A percentile compares a stretch with the other conserved stretches of the same genome.
These are phyloP conservation scores for Formica selysi DNA, from an alignment of 1,140 invertebrate genomes.

Conservation along the genomic window DNA sequence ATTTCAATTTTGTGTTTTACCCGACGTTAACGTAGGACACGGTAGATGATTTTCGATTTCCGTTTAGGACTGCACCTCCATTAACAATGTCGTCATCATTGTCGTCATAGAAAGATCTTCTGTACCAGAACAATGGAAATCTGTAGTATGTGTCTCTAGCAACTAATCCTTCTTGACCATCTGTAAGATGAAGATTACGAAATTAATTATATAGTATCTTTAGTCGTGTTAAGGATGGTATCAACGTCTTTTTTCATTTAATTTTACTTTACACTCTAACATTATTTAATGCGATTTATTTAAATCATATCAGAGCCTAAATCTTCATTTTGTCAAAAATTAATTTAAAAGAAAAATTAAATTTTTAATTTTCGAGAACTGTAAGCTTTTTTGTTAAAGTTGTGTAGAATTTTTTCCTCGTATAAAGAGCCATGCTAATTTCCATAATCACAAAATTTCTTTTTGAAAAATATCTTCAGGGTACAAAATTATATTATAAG, in stretches of 20 bases:
- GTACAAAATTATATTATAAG: neutral
- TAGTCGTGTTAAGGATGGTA: neutral
- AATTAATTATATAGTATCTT: constrained; percentile 19
- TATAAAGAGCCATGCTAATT: neutral
- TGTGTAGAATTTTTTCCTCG: neutral
- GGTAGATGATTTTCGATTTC: constrained; percentile 44
- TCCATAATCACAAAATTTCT: neutral
- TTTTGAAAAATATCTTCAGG: neutral
- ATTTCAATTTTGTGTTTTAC: constrained; percentile 45
- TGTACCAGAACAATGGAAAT: constrained; percentile 69
- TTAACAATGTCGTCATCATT: constrained; percentile 56
- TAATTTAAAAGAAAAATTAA: neutral
- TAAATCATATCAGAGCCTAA: neutral
- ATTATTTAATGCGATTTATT: neutral
- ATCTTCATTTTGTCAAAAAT: neutral
- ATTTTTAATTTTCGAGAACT: neutral
- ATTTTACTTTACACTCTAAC: neutral
- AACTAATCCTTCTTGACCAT: constrained; percentile 16
- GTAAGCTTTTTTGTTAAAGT: neutral
- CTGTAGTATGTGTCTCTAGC: constrained; percentile 48
- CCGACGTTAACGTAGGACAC: constrained; percentile 70
- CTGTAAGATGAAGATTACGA: constrained; percentile 40
- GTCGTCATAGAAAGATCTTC: constrained; percentile 64
- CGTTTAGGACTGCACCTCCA: neutral
- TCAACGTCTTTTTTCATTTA: neutral